Conservation (phyloP, 37 sponge, comb jelly and placozoan genomes). For the Bolinopsis microptera region DNA sequence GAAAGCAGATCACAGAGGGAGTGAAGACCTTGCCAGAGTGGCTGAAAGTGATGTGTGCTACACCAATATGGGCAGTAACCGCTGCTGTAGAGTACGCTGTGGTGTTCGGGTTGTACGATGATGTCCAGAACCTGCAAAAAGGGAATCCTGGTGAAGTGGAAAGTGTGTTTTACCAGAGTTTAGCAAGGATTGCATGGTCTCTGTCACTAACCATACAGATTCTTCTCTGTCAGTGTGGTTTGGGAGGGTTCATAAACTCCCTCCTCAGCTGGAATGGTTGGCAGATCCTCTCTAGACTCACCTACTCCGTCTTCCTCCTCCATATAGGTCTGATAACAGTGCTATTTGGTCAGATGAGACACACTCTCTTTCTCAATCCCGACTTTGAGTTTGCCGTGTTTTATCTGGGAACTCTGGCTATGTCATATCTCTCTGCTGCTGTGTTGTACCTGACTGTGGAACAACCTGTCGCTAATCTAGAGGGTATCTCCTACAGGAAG, state of each 20-base stretch:
- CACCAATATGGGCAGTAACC: no score
- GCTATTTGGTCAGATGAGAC: neutral
- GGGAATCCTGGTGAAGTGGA: neutral
- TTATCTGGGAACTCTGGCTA: neutral
- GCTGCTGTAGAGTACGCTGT: no score
- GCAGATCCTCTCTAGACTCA: no score
- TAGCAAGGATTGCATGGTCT: no score
- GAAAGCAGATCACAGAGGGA: neutral
- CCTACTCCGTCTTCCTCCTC: conserved; percentile 2
- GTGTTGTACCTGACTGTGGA: neutral
- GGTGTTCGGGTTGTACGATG: neutral
- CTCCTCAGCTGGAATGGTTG: no score
- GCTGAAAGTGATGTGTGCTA: neutral
- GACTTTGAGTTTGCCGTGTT: neutral
- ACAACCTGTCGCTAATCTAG: no score
- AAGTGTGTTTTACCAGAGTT: neutral
- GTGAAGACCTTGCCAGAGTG: neutral
- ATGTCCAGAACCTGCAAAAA: neutral
- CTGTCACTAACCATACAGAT: neutral
- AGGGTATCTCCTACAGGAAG: neutral
- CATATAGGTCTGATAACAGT: neutral
- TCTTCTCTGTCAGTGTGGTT: neutral
- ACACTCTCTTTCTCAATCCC: neutral
- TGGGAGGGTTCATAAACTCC: conserved; percentile 28
- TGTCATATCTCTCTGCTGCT: neutral